phyloP scores from a whole-genome alignment of 2,797 vertebrate species.

The Galago senegalensis region DNA sequence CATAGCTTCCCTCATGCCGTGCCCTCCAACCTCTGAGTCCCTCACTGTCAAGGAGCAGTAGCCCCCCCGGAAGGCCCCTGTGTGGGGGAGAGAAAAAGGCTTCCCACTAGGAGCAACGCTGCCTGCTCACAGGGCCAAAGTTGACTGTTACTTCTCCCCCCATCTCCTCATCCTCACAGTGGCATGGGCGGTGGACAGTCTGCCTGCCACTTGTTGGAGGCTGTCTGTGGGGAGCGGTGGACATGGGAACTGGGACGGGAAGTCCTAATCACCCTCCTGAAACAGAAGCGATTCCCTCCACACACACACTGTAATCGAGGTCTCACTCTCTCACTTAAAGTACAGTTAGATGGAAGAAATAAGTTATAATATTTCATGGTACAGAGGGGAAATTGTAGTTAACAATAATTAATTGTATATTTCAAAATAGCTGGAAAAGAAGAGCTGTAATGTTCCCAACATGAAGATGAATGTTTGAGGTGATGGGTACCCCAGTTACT shows the following conservation, averaged over 20 bases:
- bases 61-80: not conserved
- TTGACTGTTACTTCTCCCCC: not conserved
- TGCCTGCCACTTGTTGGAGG: not conserved
- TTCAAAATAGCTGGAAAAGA: not conserved
- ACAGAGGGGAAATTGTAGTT: not conserved
- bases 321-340: not conserved
- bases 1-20: too few relatives aligned
- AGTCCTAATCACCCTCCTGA: not conserved
- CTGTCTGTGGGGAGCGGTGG: not conserved
- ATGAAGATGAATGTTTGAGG: not conserved
- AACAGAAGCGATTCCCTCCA: not conserved
- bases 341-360: not conserved
- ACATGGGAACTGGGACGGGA: not conserved
- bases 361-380: not conserved
- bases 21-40: not conserved
- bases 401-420: not conserved
- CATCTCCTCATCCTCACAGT: too few relatives aligned
- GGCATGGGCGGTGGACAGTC: fast-evolving
- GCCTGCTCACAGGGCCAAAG: not conserved
- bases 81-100: not conserved
- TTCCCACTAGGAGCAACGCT: too few relatives aligned
- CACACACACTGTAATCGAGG: not conserved
- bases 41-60: not conserved
- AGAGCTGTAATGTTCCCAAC: not conserved
- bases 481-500: not conserved